Evolutionary conservation across 2,888 invertebrate species (phyloP).

Genomic region (Dyspetes luteomarginatus): DNA sequence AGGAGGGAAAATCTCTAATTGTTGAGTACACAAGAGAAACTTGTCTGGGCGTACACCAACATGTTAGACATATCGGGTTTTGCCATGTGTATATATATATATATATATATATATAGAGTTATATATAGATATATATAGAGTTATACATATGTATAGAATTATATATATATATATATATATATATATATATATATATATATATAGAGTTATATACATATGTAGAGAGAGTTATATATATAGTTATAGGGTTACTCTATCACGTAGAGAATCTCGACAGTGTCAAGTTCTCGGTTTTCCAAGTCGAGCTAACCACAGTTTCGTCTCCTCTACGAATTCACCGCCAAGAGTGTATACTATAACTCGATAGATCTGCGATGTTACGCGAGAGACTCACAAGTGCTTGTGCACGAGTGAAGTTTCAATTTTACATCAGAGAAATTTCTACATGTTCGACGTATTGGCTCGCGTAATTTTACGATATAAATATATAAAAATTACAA

Average conservation of each 20-base stretch:
- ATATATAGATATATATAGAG: not conserved
- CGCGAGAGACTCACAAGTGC: slow-evolving; percentile 30
- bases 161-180: not conserved
- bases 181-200: not conserved
- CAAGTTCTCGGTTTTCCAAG: slow-evolving; percentile 32
- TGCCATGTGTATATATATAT: slow-evolving; percentile 6
- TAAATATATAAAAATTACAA: slow-evolving; percentile 6
- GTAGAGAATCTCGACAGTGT: slow-evolving; percentile 19
- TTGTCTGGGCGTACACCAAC: slow-evolving; percentile 3
- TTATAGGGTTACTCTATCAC: slow-evolving; percentile 24
- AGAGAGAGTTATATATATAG: not conserved
- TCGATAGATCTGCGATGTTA: slow-evolving; percentile 9
- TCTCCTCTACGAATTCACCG: slow-evolving; percentile 5
- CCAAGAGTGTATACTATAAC: slow-evolving; percentile 1
- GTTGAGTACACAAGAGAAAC: slow-evolving; percentile 32
- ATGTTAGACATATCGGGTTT: slow-evolving; percentile 21
- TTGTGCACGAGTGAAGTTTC: slow-evolving; percentile 26
- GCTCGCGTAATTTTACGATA: slow-evolving; percentile 1
- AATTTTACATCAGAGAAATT: slow-evolving; percentile 5
- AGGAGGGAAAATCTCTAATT: slow-evolving; percentile 31
- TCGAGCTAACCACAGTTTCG: slow-evolving; percentile 16
- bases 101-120: not conserved
- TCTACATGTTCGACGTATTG: not conserved
- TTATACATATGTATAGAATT: slow-evolving; percentile 7
- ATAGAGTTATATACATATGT: not conserved